These are phyloP conservation scores for Meteorus colon DNA, from an alignment of 2,888 invertebrate genomes.

Conservation along the genomic window DNA sequence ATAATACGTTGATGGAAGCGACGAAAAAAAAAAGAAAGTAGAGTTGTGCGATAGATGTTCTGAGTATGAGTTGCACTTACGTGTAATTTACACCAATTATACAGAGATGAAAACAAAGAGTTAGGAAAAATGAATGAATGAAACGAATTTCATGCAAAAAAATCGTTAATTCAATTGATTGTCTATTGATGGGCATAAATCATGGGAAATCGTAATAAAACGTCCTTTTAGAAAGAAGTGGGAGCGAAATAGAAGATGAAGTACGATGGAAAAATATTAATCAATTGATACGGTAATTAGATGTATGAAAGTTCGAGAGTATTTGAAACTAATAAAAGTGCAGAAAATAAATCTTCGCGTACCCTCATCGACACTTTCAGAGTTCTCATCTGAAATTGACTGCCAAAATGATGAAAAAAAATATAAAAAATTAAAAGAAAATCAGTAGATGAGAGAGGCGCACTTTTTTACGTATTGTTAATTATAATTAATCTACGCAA, in stretches of 20 bases:
- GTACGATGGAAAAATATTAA: constrained; percentile 6
- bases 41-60: neutral
- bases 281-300: constrained; percentile 12
- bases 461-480: constrained; percentile 51
- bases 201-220: constrained; percentile 4
- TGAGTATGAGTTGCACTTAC: neutral
- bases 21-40: neutral
- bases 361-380: constrained; percentile 47
- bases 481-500: constrained; percentile 27
- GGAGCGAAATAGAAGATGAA: neutral
- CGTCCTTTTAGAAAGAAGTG: constrained; percentile 20
- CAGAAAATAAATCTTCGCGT: constrained; percentile 41
- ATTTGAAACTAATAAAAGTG: constrained; percentile 27
- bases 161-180: neutral
- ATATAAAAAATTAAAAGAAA: constrained; percentile 42
- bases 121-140: neutral
- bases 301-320: neutral
- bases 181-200: neutral
- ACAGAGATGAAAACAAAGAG: too few relatives aligned
- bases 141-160: neutral
- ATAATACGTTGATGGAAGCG: neutral
- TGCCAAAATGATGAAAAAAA: constrained; percentile 49
- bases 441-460: constrained; percentile 53
- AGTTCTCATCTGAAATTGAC: constrained; percentile 57
- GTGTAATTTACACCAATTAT: neutral